A percentile compares a stretch with the other conserved stretches of the same genome.
Evolutionary conservation across 2,888 invertebrate species (phyloP).

Genomic region (Morpho deidamia): DNA sequence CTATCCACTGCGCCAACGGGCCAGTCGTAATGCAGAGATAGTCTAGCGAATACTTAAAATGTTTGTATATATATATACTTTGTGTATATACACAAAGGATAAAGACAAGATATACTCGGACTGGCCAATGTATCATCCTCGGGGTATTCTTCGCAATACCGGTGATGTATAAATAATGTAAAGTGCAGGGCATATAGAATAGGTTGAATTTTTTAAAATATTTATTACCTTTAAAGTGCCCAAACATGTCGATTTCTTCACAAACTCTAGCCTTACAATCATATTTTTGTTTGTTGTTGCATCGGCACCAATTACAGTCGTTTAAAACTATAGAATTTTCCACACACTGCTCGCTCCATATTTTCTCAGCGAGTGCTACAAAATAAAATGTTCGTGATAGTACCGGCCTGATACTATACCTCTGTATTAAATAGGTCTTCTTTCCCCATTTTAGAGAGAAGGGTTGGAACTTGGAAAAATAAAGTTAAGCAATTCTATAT

Average conservation of each 20-base stretch:
- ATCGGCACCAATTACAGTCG: slow-evolving; percentile 64
- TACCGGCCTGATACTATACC: no score
- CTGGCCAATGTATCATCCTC: no score
- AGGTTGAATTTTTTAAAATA: neutral
- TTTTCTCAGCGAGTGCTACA: slow-evolving; percentile 34
- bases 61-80: neutral
- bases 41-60: neutral
- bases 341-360: slow-evolving; percentile 41
- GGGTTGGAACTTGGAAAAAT: no score
- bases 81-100: neutral
- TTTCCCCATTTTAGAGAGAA: no score
- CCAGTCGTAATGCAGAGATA: no score
- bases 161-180: no score
- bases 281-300: slow-evolving; percentile 33
- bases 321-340: slow-evolving; percentile 40
- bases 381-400: neutral
- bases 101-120: no score
- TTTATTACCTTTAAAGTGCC: slow-evolving; percentile 58
- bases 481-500: no score
- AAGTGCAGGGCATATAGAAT: neutral
- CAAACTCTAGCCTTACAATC: slow-evolving; percentile 47
- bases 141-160: no score
- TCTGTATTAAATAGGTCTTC: no score
- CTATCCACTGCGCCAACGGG: no score
- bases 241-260: slow-evolving; percentile 52